Base-by-base conservation (phyloP, 2,797 vertebrate genomes). In the Chiroxiphia lanceolata region DNA sequence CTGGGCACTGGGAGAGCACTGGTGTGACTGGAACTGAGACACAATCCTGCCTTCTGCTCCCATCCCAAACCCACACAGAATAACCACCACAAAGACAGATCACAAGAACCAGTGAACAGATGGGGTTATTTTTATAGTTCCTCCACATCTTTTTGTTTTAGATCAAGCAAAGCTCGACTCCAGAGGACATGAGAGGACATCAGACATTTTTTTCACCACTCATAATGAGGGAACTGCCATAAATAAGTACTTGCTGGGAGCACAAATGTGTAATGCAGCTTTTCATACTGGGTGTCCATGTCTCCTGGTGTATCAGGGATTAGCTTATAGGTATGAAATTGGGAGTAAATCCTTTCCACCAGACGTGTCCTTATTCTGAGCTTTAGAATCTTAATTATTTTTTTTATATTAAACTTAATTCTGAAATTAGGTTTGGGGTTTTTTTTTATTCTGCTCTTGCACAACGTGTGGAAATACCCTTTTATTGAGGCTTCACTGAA, bases 51-150 rank as follows among this genome's bases (percentile, higher is more conserved):
- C 11, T 64, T 19, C 54, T 51, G 74, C 65, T 74, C 34, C 29
- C 10, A 4, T 1, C 64, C 71, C 67, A 80, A 68, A 31, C 36
- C 51, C 56, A 69, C 45, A 2, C 38, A 57, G 22, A 88, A 31
- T 15, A 72, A 21, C 57, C n/a, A 16, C 80, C 21, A 7, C 18
- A 60, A n/a, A 69, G 87, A 34, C 53, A n/a, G 10, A 38, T 13
- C 79, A 60, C 79, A 78, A 65, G 15, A 75, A 36, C n/a, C 6
- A 18, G n/a, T 34, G 69, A 91, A 75, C 94, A 91, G 79, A 88
- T 81, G 90, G 86, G 83, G 26, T 42, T 81, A 44, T 91, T 94
- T 93, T 96, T 89, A 70, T 50, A 78, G 53, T 59, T 86, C 59
- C 70, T 85, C 76, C 33, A 23, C 75, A 53, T 51, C 57, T 94